phyloP scores from a whole-genome alignment of 2,888 invertebrate species.

The Leptura quadrifasciata region DNA sequence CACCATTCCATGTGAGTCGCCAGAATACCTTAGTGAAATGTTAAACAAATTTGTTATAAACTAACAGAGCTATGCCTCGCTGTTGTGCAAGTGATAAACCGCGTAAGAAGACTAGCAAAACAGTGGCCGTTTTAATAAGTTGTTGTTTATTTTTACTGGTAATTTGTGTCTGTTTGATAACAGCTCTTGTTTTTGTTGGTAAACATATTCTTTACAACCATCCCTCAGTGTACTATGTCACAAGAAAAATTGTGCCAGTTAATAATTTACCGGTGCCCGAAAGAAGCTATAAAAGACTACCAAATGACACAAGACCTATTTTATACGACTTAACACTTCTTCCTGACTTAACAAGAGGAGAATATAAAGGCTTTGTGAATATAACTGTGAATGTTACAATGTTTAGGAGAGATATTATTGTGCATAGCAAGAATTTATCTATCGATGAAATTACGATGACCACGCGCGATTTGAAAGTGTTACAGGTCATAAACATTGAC shows the following conservation, averaged over 20 bases:
- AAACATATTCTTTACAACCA: constrained; percentile 63
- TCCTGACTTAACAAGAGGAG: constrained; percentile 79
- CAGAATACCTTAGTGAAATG: constrained; percentile 56
- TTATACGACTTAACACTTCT: constrained; percentile 80
- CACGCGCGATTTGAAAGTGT: constrained; percentile 38
- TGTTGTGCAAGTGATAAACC: constrained; percentile 43
- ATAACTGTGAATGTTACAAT: constrained; percentile 74
- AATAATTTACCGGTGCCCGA: constrained; percentile 21
- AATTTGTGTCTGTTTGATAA: constrained; percentile 67
- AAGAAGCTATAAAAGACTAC: constrained; percentile 73
- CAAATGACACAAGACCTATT: constrained; percentile 77
- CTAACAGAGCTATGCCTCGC: constrained; percentile 45
- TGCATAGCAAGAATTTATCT: constrained; percentile 67
- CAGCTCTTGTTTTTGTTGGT: constrained; percentile 70
- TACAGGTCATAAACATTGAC: constrained; percentile 63
- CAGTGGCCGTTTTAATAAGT: constrained; percentile 64
- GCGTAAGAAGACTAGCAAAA: constrained; percentile 52
- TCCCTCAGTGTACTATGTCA: constrained; percentile 23
- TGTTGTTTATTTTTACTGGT: constrained; percentile 70
- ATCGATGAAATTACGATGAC: constrained; percentile 62
- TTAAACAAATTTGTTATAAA: constrained; percentile 44
- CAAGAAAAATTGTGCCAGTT: constrained; percentile 12
- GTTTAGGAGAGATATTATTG: constrained; percentile 59
- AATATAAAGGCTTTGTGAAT: constrained; percentile 77
- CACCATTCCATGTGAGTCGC: constrained; percentile 48